Percentiles rank a stretch among this genome's conserved stretches.
Conservation (phyloP, 2,113 vertebrate genomes). For the Gallinago undulata region DNA sequence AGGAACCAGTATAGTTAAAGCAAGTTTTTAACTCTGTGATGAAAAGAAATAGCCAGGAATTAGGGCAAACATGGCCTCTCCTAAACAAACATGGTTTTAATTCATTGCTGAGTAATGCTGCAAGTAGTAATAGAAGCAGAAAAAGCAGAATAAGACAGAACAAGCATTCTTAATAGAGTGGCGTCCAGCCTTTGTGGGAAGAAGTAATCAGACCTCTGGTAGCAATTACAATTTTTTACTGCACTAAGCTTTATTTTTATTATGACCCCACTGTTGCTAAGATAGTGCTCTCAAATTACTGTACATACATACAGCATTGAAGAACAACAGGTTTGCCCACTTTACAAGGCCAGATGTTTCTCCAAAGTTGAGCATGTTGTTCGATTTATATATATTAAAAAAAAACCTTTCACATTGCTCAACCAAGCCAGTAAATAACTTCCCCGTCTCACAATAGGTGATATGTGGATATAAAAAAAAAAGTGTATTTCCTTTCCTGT, state of each 20-base stretch:
- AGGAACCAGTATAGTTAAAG: not conserved
- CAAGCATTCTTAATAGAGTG: not conserved
- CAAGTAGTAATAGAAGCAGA: not conserved
- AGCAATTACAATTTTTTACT: not conserved
- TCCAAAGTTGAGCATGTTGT: not conserved
- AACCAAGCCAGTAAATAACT: not conserved
- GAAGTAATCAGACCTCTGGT: constrained; percentile 18
- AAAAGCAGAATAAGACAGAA: not conserved
- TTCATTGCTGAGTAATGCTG: not conserved
- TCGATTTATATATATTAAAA: not conserved
- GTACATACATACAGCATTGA: not conserved
- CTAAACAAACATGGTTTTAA: not conserved
- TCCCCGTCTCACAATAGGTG: not conserved
- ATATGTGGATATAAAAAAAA: not conserved
- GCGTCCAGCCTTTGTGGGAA: not conserved
- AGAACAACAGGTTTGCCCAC: not conserved
- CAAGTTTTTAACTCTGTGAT: not conserved
- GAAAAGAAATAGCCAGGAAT: not conserved
- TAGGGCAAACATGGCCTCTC: not conserved
- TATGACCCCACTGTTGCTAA: constrained; percentile 15
- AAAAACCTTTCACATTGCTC: not conserved
- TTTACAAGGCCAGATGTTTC: not conserved
- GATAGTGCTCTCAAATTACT: not conserved
- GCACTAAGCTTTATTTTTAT: constrained; percentile 24
- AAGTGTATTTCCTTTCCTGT: not conserved